Evolutionary conservation across 1,140 invertebrate species (phyloP).

Genomic region (Bombyx mandarina): DNA sequence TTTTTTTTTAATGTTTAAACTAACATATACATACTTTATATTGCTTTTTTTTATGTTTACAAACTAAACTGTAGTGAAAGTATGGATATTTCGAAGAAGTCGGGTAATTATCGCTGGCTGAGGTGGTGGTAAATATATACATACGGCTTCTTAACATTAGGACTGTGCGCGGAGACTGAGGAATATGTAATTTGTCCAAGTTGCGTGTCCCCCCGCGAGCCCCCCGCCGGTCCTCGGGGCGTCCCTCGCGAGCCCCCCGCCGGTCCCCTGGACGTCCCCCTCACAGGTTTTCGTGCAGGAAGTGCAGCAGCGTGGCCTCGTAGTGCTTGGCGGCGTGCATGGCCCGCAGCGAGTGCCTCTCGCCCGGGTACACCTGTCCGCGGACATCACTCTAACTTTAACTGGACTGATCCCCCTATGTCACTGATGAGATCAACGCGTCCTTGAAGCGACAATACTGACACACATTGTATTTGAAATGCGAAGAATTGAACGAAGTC

Average conservation of each 20-base stretch:
- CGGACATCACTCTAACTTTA: not conserved
- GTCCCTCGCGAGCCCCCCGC: not conserved
- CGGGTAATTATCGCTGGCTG: not conserved
- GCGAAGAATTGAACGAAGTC: not conserved
- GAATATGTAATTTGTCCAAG: not conserved
- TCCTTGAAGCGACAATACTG: not conserved
- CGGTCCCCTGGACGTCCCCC: not conserved
- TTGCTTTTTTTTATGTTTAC: no score
- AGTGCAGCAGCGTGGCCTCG: slow-evolving; percentile 92
- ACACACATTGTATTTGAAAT: not conserved
- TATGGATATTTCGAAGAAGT: no score
- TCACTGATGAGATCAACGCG: no score
- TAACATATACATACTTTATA: no score
- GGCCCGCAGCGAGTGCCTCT: slow-evolving; percentile 93
- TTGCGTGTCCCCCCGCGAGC: not conserved
- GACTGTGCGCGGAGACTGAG: not conserved
- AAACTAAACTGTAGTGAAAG: no score
- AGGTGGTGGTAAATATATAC: not conserved
- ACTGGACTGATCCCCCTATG: no score
- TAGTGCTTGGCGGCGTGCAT: slow-evolving; percentile 96
- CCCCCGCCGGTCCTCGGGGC: not conserved
- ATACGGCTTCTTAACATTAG: not conserved
- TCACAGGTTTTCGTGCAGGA: slow-evolving; percentile 91
- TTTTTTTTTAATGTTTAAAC: no score
- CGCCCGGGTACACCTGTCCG: slow-evolving; percentile 91